Base-by-base conservation (phyloP, 2,113 vertebrate species). In the Delphinus delphis region DNA sequence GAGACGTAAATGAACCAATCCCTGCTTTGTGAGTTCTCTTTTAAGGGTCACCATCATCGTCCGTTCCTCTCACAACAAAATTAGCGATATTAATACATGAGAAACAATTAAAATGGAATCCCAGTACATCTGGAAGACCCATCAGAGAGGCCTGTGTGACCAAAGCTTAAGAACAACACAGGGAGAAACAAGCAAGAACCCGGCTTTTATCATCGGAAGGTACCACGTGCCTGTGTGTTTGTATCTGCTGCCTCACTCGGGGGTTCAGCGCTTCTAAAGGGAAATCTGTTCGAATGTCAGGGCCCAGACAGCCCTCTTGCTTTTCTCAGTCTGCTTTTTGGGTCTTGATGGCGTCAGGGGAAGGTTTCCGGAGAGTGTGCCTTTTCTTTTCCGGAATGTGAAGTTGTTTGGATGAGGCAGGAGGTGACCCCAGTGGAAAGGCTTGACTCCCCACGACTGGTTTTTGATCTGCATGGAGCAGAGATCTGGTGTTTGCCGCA, bases 381-480 rank as follows among this genome's bases (percentile, higher is more conserved):
- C 94, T 97, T 97, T 88, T 89, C 95, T 97, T 97, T 98, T 94
- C 98, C 97, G 65, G 84, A 93, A 97, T 90, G 93, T 94, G 60
- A 97, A 93, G 94, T 97, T 97, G 96, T 98, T 97, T 93, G 89
- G 93, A 96, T 6, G 25, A 97, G 88, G 97, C 93, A 87, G 86
- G 80, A 90, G 95, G 96, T 97, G 98, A 96, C 97, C 98, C 81
- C 95, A 76, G 87, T 73, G 94, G 94, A 97, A 98, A 98, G 96
- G 74, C 85, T 21, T 76, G 31, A 41, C 96, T 97, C 63, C 91
- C 96, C 94, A 60, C 0, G 0, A 90, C 68, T 86, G 97, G 80
- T 92, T 94, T 98, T 97, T 97, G 97, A 98, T 97, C 95, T 90
- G 65, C 93, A 96, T 25, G 85, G 94, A 95, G 92, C 80, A 90